Conservation (phyloP, 2,113 vertebrate genomes). For the Pluvianellus socialis region DNA sequence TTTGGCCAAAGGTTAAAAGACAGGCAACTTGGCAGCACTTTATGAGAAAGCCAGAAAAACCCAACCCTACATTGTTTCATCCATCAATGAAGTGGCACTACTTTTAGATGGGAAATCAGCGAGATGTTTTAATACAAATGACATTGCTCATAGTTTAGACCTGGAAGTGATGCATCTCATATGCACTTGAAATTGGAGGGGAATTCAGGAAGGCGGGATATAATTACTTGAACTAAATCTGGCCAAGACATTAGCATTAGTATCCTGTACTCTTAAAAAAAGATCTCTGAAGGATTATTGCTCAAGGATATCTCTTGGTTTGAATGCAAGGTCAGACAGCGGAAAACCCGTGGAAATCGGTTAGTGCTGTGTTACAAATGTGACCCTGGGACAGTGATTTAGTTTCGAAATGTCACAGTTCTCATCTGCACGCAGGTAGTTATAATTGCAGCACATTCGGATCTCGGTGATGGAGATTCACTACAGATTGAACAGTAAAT, state of each 20-base stretch:
- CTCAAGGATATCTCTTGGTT: not conserved
- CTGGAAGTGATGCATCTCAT: slow-evolving; percentile 5
- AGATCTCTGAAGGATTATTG: not conserved
- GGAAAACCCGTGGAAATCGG: not conserved
- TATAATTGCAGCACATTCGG: not conserved
- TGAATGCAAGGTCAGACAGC: not conserved
- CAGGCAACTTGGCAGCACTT: not conserved
- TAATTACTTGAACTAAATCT: not conserved
- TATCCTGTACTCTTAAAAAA: not conserved
- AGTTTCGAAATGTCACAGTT: not conserved
- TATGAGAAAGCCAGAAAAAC: not conserved
- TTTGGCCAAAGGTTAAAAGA: not conserved
- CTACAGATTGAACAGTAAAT: not conserved
- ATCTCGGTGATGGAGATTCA: not conserved
- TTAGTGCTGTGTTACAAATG: not conserved
- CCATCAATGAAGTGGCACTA: not conserved
- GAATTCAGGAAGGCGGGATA: not conserved
- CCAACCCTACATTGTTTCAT: not conserved
- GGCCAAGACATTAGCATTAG: not conserved
- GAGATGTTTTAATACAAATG: not conserved
- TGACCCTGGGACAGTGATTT: not conserved
- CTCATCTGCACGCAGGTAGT: not conserved
- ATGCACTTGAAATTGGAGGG: not conserved
- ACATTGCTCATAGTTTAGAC: not conserved
- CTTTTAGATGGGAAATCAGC: not conserved